Evolutionary conservation across 2,888 invertebrate genomes (phyloP).

Genomic region (Phrixothrix hirtus): DNA sequence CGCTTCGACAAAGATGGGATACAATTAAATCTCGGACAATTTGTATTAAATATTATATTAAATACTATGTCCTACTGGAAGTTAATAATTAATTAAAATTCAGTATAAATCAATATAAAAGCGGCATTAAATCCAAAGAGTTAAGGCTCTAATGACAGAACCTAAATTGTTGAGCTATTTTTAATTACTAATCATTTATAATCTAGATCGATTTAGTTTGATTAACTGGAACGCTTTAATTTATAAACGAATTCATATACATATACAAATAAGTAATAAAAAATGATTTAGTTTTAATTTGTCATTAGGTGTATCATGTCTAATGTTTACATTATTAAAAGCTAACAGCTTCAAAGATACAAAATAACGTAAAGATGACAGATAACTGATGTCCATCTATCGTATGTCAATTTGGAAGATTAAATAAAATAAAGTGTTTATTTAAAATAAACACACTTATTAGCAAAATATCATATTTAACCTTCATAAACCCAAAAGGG

Average conservation of each 20-base stretch:
- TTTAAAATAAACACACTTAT: too few species aligned
- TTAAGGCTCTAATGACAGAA: too few species aligned
- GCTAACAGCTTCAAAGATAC: too few species aligned
- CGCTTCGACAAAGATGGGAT: not conserved
- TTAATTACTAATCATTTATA: not conserved
- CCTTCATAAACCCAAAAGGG: too few species aligned
- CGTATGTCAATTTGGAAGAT: too few species aligned
- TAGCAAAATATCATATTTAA: too few species aligned
- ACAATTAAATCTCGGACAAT: not conserved
- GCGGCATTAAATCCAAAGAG: not conserved
- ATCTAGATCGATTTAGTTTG: not conserved
- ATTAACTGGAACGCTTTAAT: not conserved
- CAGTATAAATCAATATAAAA: not conserved
- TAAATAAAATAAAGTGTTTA: too few species aligned
- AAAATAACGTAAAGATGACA: too few species aligned
- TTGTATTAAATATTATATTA: not conserved
- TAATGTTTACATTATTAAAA: too few species aligned
- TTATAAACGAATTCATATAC: not conserved
- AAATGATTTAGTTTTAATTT: not conserved
- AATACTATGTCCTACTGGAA: not conserved
- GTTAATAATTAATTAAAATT: not conserved
- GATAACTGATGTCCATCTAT: too few species aligned
- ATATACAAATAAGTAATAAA: not conserved
- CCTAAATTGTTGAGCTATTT: not conserved
- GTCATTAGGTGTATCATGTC: too few species aligned